Evolutionary conservation across 2,113 vertebrate genomes (phyloP).

Genomic region (Ancistrus triradiatus): DNA sequence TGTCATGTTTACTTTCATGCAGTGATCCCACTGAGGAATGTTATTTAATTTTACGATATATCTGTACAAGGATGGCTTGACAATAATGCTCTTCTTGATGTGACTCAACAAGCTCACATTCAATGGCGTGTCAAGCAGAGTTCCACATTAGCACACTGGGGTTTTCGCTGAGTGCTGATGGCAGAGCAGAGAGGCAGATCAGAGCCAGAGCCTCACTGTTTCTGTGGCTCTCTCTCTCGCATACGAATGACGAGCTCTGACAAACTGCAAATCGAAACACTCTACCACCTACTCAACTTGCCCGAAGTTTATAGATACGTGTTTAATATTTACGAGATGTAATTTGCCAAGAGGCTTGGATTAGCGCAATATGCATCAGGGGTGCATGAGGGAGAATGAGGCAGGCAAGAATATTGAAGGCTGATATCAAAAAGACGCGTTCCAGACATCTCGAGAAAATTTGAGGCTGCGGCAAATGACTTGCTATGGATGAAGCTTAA

Average conservation of each 20-base stretch:
- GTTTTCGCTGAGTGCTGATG: background rate
- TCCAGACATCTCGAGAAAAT: conserved; percentile 36
- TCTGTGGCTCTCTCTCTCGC: background rate
- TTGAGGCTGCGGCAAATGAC: conserved; percentile 11
- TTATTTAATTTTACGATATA: too few species aligned
- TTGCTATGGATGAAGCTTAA: conserved; percentile 36
- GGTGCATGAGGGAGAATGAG: background rate
- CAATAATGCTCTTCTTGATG: background rate
- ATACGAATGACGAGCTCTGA: conserved; percentile 28
- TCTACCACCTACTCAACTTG: conserved; percentile 27
- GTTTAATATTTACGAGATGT: conserved; percentile 43
- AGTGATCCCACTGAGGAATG: too few species aligned
- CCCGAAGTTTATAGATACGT: conserved; percentile 33
- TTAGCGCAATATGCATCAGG: conserved; percentile 37
- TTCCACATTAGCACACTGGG: conserved; percentile 21
- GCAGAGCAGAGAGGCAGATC: conserved; percentile 20
- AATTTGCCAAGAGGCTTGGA: conserved; percentile 42
- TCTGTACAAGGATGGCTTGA: background rate
- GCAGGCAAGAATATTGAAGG: conserved; percentile 7
- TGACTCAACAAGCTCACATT: conserved; percentile 1
- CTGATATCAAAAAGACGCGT: conserved; percentile 44
- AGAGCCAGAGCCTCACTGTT: conserved; percentile 10
- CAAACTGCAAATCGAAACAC: conserved; percentile 23
- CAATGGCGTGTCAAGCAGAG: background rate
- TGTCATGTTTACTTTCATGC: too few species aligned